Evolutionary conservation across 2,113 vertebrate species (phyloP).

Genomic region (Erythrocercus mccallii): DNA sequence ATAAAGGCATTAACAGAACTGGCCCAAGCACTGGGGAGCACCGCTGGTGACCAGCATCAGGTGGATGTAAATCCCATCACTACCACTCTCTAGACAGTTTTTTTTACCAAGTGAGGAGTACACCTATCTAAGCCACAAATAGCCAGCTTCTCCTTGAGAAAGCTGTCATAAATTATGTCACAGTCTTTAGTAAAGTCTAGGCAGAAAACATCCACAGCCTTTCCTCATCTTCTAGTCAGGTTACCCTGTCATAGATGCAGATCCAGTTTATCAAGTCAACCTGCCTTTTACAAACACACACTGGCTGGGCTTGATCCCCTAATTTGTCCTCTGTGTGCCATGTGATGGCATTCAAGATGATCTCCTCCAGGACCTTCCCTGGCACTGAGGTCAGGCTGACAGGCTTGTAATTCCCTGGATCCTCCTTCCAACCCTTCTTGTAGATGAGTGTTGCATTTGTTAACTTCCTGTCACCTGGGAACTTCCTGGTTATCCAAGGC

Average conservation of each 20-base stretch:
- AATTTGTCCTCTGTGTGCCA: accelerated
- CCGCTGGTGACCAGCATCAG: accelerated
- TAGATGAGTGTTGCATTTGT: neutral
- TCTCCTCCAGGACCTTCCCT: neutral
- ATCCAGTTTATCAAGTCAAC: neutral
- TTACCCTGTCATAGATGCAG: neutral
- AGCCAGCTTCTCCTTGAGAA: neutral
- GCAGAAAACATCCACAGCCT: neutral
- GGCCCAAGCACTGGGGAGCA: neutral
- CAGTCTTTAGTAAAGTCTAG: neutral
- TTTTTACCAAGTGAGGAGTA: neutral
- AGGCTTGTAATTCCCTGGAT: neutral
- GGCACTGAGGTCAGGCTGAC: neutral
- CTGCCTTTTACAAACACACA: neutral
- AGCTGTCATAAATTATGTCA: neutral
- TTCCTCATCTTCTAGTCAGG: neutral
- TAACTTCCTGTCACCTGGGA: neutral
- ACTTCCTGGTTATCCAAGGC: neutral
- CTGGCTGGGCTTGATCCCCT: neutral
- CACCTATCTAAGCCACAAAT: neutral
- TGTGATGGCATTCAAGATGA: neutral
- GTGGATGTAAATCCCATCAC: neutral
- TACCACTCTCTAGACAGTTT: neutral
- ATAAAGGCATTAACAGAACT: neutral
- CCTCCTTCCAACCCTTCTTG: neutral